Percentiles rank a stretch among this genome's conserved stretches.
These are phyloP conservation scores for Synanthedon formicaeformis DNA, from an alignment of 2,888 invertebrate genomes.

Conservation along the genomic window DNA sequence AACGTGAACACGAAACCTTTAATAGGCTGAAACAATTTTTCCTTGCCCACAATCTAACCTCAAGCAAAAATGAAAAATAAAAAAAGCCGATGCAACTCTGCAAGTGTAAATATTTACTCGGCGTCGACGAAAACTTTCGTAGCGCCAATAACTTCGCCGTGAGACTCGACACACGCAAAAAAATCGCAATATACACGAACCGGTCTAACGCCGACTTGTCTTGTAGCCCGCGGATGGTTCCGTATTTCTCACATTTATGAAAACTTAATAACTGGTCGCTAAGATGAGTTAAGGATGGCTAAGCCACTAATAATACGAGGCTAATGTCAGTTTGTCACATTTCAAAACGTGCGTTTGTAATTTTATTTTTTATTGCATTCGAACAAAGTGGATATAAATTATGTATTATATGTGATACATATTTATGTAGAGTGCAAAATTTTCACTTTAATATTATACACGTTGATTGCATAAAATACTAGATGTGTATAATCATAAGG, in stretches of 20 bases:
- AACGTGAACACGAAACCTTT: conserved; percentile 12
- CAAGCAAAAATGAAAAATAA: conserved; percentile 40
- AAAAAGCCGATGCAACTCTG: conserved; percentile 31
- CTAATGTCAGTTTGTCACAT: no score
- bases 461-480: no score
- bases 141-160: conserved; percentile 40
- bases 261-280: not conserved
- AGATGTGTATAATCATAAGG: no score
- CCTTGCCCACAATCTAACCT: conserved; percentile 38
- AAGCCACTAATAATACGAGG: no score
- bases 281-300: not conserved
- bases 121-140: conserved; percentile 48
- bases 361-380: no score
- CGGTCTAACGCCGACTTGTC: conserved; percentile 11
- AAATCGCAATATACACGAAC: conserved; percentile 27
- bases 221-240: conserved; percentile 6
- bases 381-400: no score
- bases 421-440: no score
- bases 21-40: conserved; percentile 36
- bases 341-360: no score
- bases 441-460: no score
- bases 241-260: conserved; percentile 3
- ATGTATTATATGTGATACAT: no score
- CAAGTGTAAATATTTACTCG: conserved; percentile 57
- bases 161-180: conserved; percentile 39